phyloP scores from a whole-genome alignment of 2,888 invertebrate species.

The Thalpophila matura region DNA sequence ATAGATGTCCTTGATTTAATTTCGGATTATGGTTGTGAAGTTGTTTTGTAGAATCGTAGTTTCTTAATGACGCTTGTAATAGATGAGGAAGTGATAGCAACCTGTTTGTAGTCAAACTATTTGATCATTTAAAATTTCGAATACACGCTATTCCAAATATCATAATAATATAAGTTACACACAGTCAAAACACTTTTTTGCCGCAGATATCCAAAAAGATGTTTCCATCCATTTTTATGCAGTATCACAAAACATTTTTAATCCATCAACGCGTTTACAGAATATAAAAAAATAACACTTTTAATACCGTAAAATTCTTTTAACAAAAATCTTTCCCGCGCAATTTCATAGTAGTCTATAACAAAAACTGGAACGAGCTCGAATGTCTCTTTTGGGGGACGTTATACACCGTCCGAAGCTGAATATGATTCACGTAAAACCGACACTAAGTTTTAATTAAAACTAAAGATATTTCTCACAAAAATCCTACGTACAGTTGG shows the following conservation, averaged over 20 bases:
- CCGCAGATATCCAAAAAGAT: conserved; percentile 3
- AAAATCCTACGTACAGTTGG: conserved; percentile 67
- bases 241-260: conserved; percentile 40
- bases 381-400: conserved; percentile 79
- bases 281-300: conserved; percentile 46
- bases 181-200: background rate
- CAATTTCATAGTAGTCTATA: conserved; percentile 69
- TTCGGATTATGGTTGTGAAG: conserved; percentile 43
- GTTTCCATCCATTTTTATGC: conserved; percentile 10
- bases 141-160: background rate
- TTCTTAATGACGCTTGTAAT: conserved; percentile 9
- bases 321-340: conserved; percentile 61
- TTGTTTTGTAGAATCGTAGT: conserved; percentile 23
- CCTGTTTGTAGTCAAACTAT: background rate
- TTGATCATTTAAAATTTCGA: background rate
- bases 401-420: conserved; percentile 71
- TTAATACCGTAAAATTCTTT: conserved; percentile 54
- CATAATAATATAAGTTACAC: too few species aligned
- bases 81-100: conserved; percentile 1
- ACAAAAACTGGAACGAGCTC: conserved; percentile 66
- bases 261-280: conserved; percentile 48
- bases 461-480: conserved; percentile 75
- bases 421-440: conserved; percentile 79
- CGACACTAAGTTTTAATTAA: conserved; percentile 83
- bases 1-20: conserved; percentile 56